A percentile compares a stretch with the other conserved stretches of the same genome.
These are phyloP conservation scores for Anoplopoma fimbria DNA, from an alignment of 2,113 vertebrate species.

Conservation along the genomic window DNA sequence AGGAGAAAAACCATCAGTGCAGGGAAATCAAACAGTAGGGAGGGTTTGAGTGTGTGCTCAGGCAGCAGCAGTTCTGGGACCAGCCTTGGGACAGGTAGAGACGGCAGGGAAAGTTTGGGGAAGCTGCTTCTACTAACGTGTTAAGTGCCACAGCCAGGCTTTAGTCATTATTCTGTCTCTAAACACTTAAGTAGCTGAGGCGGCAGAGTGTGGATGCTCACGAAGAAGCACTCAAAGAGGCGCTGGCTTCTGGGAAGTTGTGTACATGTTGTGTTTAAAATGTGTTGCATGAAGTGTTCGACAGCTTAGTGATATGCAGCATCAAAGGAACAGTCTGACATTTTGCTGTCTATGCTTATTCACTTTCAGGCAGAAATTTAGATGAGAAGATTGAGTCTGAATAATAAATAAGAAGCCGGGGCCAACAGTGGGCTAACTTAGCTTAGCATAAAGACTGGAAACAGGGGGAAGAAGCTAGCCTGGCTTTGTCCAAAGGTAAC, in stretches of 20 bases:
- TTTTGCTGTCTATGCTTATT: background rate
- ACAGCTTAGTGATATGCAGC: background rate
- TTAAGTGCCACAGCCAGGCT: slow-evolving; percentile 25
- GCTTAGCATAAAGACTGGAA: background rate
- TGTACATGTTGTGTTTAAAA: too few relatives aligned
- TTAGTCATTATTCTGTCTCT: slow-evolving; percentile 32
- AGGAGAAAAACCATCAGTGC: slow-evolving; percentile 38
- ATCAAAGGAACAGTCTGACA: background rate
- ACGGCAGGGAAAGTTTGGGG: slow-evolving; percentile 17
- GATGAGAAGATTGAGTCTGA: background rate
- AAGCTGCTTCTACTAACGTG: slow-evolving; percentile 27
- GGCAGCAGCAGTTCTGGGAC: slow-evolving; percentile 31
- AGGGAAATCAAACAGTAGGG: slow-evolving; percentile 20
- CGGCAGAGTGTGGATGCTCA: too few relatives aligned
- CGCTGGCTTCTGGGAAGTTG: too few relatives aligned
- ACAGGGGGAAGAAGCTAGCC: too few relatives aligned
- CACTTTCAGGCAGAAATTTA: background rate
- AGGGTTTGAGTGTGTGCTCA: slow-evolving; percentile 33
- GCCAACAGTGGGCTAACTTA: background rate
- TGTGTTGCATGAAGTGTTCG: too few relatives aligned
- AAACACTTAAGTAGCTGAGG: slow-evolving; percentile 4
- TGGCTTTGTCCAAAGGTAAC: background rate
- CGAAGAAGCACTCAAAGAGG: too few relatives aligned
- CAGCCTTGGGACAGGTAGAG: slow-evolving; percentile 23
- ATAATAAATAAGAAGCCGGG: background rate